These are phyloP conservation scores for Tragopan temminckii DNA, from an alignment of 2,797 vertebrate genomes.

Conservation along the genomic window DNA sequence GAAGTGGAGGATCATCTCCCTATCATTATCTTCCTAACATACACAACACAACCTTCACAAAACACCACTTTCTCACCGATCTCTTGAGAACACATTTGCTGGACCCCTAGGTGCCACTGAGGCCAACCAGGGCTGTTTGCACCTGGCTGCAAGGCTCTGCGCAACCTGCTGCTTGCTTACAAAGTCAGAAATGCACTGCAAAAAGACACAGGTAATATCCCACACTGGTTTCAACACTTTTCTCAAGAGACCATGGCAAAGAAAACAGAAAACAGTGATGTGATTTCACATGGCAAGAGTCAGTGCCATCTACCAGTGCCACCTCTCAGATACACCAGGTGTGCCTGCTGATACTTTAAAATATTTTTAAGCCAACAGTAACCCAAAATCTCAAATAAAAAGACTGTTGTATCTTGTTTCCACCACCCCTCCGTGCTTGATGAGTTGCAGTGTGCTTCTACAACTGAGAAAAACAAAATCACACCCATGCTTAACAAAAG, in stretches of 20 bases:
- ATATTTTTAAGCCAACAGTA: neutral
- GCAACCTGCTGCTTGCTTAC: neutral
- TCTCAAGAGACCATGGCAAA: neutral
- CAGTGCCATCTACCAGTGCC: neutral
- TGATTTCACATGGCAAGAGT: neutral
- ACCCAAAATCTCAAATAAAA: neutral
- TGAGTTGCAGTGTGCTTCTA: fast-evolving
- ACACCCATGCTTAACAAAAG: fast-evolving
- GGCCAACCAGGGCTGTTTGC: neutral
- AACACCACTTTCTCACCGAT: neutral
- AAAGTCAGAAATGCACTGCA: neutral
- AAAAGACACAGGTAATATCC: neutral
- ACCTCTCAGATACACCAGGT: neutral
- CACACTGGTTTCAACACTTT: neutral
- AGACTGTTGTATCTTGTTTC: neutral
- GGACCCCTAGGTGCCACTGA: neutral
- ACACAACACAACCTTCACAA: conserved; percentile 16
- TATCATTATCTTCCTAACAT: neutral
- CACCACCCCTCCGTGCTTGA: neutral
- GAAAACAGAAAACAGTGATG: neutral
- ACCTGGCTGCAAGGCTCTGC: neutral
- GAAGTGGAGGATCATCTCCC: no score
- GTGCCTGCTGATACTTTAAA: neutral
- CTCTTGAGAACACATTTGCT: conserved; percentile 21
- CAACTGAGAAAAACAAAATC: neutral